Percentiles rank a stretch among this genome's conserved stretches.
Conservation (phyloP, 2,797 vertebrate genomes). For the Spinus olivaceus region DNA sequence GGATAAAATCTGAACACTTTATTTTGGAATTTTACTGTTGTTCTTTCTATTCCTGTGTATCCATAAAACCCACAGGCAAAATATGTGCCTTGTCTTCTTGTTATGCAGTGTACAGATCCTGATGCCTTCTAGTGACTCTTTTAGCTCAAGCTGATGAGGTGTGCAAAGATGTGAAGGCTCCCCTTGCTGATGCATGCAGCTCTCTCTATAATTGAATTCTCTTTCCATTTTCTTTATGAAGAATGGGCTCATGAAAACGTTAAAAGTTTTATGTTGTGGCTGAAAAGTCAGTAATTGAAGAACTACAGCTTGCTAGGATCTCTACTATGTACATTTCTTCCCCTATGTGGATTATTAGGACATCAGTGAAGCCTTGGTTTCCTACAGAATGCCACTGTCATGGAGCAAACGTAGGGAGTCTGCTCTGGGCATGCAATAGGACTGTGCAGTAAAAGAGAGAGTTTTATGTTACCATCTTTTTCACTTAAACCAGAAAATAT, state of each 20-base stretch:
- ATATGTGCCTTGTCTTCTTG: not conserved
- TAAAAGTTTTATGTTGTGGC: not conserved
- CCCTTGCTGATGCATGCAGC: not conserved
- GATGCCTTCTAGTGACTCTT: not conserved
- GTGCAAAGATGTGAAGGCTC: not conserved
- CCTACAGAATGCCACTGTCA: not conserved
- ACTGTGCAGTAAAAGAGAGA: not conserved
- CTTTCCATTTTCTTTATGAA: not conserved
- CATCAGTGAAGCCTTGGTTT: not conserved
- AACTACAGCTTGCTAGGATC: not conserved
- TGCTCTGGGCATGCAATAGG: not conserved
- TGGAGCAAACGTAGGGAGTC: not conserved
- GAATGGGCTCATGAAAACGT: not conserved
- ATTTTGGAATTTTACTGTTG: not conserved
- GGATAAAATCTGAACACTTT: not conserved
- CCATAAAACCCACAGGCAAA: slow-evolving; percentile 4
- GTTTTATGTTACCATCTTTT: not conserved
- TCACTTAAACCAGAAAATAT: not conserved
- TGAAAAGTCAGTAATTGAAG: not conserved
- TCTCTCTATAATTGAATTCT: not conserved
- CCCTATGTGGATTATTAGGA: not conserved
- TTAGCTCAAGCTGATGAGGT: slow-evolving; percentile 9
- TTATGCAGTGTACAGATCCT: not conserved
- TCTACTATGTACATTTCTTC: not conserved
- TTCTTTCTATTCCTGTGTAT: not conserved